These are phyloP conservation scores for Holcopasites calliopsidis DNA, from an alignment of 1,140 invertebrate species.

Conservation along the genomic window DNA sequence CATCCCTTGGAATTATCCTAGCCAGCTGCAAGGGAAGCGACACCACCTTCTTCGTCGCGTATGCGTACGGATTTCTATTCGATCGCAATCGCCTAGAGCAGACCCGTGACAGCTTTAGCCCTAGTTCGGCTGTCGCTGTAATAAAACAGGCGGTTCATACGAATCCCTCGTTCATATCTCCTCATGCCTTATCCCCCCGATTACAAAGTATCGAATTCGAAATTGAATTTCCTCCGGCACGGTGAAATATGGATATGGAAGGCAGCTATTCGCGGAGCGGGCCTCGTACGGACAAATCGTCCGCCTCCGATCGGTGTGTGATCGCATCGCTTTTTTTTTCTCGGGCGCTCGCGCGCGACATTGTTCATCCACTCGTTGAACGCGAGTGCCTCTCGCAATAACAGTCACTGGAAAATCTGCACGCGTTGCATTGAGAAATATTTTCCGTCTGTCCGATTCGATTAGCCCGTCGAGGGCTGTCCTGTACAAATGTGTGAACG, in stretches of 20 bases:
- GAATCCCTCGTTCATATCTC: background rate
- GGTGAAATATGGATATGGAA: conserved; percentile 14
- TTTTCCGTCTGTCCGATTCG: conserved; percentile 19
- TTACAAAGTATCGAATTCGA: conserved; percentile 40
- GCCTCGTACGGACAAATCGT: conserved; percentile 29
- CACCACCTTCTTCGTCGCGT: conserved; percentile 18
- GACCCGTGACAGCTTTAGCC: too few relatives aligned
- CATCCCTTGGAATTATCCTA: conserved; percentile 38
- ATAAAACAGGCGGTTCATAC: too few relatives aligned
- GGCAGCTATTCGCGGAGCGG: background rate
- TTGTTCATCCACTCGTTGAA: conserved; percentile 24
- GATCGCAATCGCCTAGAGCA: too few relatives aligned
- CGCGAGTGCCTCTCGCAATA: background rate
- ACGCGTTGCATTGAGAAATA: background rate
- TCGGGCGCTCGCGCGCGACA: background rate
- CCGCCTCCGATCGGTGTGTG: background rate
- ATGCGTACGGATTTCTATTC: conserved; percentile 20
- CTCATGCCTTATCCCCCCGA: conserved; percentile 13
- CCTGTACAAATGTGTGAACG: background rate
- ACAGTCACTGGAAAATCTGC: background rate
- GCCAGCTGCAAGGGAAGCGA: conserved; percentile 27
- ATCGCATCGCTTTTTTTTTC: background rate
- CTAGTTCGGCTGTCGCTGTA: too few relatives aligned
- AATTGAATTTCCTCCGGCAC: conserved; percentile 36
- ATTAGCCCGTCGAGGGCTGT: conserved; percentile 16